Conservation (phyloP, 2,888 invertebrate species). For the Melieria picta region DNA sequence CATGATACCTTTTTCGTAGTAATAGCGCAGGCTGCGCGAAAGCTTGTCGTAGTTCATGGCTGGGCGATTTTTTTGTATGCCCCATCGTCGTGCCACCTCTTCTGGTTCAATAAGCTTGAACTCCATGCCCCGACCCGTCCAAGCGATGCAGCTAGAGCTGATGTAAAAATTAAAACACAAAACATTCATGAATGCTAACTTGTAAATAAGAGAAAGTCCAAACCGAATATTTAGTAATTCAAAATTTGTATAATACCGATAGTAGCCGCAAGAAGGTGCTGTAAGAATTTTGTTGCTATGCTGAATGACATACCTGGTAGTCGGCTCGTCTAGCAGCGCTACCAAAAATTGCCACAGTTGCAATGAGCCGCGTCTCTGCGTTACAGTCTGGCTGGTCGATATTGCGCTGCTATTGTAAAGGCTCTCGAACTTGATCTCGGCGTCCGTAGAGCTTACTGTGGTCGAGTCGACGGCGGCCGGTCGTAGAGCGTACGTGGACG, state of each 20-base stretch:
- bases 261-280: background rate
- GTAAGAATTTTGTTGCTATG: background rate
- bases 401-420: constrained; percentile 59
- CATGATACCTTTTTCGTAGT: constrained; percentile 99
- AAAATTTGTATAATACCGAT: background rate
- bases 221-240: background rate
- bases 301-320: constrained; percentile 62
- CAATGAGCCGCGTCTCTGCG: constrained; percentile 82
- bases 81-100: constrained; percentile 96
- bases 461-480: constrained; percentile 58
- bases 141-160: constrained; percentile 86
- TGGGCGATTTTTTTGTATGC: constrained; percentile 94
- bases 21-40: constrained; percentile 92
- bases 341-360: constrained; percentile 97
- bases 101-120: constrained; percentile 96
- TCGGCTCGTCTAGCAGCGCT: constrained; percentile 77
- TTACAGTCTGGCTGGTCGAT: constrained; percentile 60
- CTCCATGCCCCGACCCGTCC: constrained; percentile 95
- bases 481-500: constrained; percentile 62
- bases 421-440: constrained; percentile 61
- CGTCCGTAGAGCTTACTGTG: constrained; percentile 62
- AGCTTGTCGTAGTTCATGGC: constrained; percentile 98
- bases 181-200: background rate
- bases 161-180: background rate
- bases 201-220: background rate